Conservation (phyloP, 2,888 invertebrate genomes). For the Cryptocheilus praepositus region DNA sequence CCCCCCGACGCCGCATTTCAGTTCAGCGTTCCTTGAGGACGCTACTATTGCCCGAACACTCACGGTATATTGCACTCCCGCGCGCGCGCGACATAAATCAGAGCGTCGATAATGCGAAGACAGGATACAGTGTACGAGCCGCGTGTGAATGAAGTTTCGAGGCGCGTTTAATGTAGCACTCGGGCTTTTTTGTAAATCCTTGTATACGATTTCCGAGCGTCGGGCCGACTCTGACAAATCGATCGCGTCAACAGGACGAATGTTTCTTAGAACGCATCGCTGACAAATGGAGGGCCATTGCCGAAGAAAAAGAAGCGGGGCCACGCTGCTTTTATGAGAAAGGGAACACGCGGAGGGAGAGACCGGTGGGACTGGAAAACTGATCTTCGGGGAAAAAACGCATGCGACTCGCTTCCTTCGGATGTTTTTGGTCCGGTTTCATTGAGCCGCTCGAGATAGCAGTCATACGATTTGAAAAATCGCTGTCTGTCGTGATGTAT, state of each 20-base stretch:
- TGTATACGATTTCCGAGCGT: constrained; percentile 16
- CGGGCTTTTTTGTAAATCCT: constrained; percentile 26
- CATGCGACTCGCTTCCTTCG: constrained; percentile 13
- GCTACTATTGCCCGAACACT: no score
- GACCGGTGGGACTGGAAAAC: constrained; percentile 17
- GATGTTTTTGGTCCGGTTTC: background rate
- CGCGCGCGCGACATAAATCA: no score
- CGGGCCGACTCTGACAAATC: constrained; percentile 31
- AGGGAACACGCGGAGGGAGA: constrained; percentile 4
- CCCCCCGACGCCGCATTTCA: no score
- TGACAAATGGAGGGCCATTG: constrained; percentile 36
- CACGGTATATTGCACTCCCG: no score
- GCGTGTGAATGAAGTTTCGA: constrained; percentile 11
- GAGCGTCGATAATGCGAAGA: no score
- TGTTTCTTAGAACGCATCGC: constrained; percentile 33
- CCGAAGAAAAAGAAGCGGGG: constrained; percentile 21
- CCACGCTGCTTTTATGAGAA: constrained; percentile 23
- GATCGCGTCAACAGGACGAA: constrained; percentile 26
- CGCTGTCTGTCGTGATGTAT: no score
- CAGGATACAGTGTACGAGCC: background rate
- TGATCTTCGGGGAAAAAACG: constrained; percentile 16
- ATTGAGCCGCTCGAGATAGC: no score
- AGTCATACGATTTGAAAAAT: no score
- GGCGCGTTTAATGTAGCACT: background rate
- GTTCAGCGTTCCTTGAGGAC: no score